Base-by-base conservation (phyloP, 2,113 vertebrate species). In the Nicator chloris region DNA sequence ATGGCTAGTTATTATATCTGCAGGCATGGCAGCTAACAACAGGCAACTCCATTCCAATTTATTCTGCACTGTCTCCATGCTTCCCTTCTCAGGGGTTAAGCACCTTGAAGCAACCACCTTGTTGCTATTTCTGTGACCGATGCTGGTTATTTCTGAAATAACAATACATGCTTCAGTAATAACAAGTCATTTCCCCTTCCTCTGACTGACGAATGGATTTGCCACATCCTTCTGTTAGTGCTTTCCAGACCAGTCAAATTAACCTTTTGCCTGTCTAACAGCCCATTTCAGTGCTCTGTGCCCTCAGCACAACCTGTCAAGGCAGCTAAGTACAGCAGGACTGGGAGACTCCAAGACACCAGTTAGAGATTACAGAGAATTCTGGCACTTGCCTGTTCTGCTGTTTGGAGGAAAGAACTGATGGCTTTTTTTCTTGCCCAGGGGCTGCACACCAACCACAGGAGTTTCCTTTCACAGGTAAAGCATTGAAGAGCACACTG, bases 231-330 rank as follows among this genome's bases (percentile, higher is more conserved):
- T 49, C 40, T 17, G 18, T 37, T 8, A 64, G 10, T 39, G 35
- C 35, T 92, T 56, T 80, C 45, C 78, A 56, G 75, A 51, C 39
- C 20, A 40, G 76, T 5, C 44, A 94, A 81, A 95, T 94, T 68
- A 96, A 80, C 77, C 76, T 89, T 84, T 28, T 90, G 27, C 37
- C 82, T 76, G 69, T 82, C 91, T 61, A 92, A 79, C 77, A 96
- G 72, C 95, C 91, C 1, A 11, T 93, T 93, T 86, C 95, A 90
- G 88, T 77, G 81, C 96, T 97, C 96, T 82, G 81, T 97, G 93
- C 95, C 89, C 97, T 95, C 78, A 96, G 96, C 81, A 84, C 76
- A 96, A 92, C 78, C 96, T 97, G 95, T 94, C 96, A 96, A 35
- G 95, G 85, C 65, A 71, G 42, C 69, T 94, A 83, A 94, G 69